Evolutionary conservation across 2,797 vertebrate genomes (phyloP).

Genomic region (Crenichthys baileyi): DNA sequence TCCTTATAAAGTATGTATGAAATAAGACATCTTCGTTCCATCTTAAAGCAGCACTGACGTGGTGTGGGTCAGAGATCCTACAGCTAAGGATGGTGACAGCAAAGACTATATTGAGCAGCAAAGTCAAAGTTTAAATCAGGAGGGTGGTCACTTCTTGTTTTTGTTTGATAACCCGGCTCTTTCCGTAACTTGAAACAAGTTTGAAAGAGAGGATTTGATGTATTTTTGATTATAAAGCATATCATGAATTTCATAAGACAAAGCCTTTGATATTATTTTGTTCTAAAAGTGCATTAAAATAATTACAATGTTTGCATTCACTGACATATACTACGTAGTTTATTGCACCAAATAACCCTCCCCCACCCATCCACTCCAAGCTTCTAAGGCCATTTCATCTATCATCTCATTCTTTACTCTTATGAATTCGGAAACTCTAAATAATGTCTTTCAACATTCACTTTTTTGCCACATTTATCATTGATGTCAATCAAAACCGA

Average conservation of each 20-base stretch:
- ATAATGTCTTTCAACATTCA: constrained; percentile 48
- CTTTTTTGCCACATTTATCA: constrained; percentile 29
- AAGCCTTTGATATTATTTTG: constrained; percentile 47
- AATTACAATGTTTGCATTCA: constrained; percentile 50
- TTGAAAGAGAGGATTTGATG: not conserved
- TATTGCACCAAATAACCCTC: constrained; percentile 48
- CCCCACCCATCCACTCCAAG: constrained; percentile 7
- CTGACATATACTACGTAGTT: constrained; percentile 25
- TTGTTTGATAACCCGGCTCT: constrained; percentile 13
- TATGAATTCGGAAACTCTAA: constrained; percentile 17
- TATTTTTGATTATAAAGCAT: constrained; percentile 27
- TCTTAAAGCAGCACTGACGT: constrained; percentile 65
- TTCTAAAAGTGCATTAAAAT: constrained; percentile 65
- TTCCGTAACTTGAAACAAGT: constrained; percentile 16
- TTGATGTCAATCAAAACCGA: constrained; percentile 15
- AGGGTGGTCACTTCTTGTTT: not conserved
- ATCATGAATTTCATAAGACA: constrained; percentile 50
- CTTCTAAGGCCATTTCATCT: constrained; percentile 69
- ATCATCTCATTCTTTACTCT: constrained; percentile 23
- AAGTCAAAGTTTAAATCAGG: constrained; percentile 20
- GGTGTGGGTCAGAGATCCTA: constrained; percentile 31
- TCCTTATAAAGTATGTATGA: constrained; percentile 68
- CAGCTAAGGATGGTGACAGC: constrained; percentile 17
- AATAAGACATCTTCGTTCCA: constrained; percentile 52
- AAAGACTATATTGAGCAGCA: constrained; percentile 26